Base-by-base conservation (phyloP, 2,113 vertebrate species). In the Hoplias malabaricus region DNA sequence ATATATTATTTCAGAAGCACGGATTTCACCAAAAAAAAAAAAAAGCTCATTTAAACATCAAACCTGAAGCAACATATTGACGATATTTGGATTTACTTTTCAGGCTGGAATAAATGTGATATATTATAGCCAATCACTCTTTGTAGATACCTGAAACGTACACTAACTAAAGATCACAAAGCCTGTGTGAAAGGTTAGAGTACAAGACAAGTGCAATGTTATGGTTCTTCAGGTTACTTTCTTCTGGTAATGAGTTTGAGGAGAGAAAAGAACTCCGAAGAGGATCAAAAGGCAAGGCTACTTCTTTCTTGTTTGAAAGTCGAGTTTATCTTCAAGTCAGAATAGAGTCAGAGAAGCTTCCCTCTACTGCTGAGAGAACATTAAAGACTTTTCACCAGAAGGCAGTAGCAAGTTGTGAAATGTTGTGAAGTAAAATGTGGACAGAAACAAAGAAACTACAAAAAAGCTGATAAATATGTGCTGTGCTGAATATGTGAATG, bases 371-470 rank as follows among this genome's bases (percentile, higher is more conserved):
- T 53, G 48, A 53, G 48, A 10, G 48, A 53, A 53, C 50, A 48
- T 56, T 46, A 38, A 69, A 69, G 53, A 42, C 68, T 69, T 69
- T 69, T 77, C n/a, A 69, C 25, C 75, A 77, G 75, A 61, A 69
- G 65, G 65, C 73, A 54, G 23, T 61, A 61, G 25, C 65, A 69
- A 77, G 59, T 69, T 77, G 75, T 34, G 53, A 53, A 77, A 46
- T 77, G 65, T 50, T 77, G 53, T 69, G 65, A 69, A 77, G 63
- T 57, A 5, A 77, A 69, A 34, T 12, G 21, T 27, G n/a, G 75
- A 57, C 4, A 33, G 53, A 75, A 57, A 43, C 65, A 27, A 59
- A 57, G 14, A 61, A 43, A 11, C 75, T n/a, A 69, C 38, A 48
- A 69, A 46, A 34, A 77, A n/a, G n/a, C 50, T 69, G 56, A 69